phyloP scores from a whole-genome alignment of 2,888 invertebrate species.

The Anoncus sp. region DNA sequence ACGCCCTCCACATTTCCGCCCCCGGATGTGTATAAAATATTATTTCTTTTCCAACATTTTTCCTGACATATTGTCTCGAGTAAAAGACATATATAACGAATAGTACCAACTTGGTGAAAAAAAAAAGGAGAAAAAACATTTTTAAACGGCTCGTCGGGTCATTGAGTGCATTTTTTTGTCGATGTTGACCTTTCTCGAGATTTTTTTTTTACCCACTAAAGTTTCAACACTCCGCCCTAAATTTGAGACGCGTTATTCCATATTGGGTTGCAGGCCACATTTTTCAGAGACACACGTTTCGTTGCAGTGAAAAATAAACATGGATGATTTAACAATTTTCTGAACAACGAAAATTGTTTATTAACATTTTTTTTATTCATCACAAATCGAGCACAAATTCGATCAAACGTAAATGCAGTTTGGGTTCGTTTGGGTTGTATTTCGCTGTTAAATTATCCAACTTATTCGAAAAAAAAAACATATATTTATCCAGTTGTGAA shows the following conservation, averaged over 20 bases:
- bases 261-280: not conserved
- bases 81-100: not conserved
- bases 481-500: not conserved
- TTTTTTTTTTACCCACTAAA: not conserved
- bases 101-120: not conserved
- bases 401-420: too few species aligned
- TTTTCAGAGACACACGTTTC: not conserved
- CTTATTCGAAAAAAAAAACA: not conserved
- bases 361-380: too few species aligned
- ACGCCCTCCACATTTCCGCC: conserved; percentile 30
- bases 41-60: conserved; percentile 12
- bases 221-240: not conserved
- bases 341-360: too few species aligned
- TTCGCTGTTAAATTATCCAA: not conserved
- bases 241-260: conserved; percentile 1
- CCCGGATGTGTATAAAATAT: conserved; percentile 40
- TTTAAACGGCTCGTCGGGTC: conserved; percentile 1
- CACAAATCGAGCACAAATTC: too few species aligned
- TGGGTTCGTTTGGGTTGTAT: too few species aligned
- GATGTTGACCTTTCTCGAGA: not conserved
- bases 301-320: too few species aligned
- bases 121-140: conserved; percentile 1
- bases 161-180: conserved; percentile 27
- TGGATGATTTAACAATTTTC: not conserved
- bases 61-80: conserved; percentile 14